Percentiles rank a stretch among this genome's conserved stretches.
Conservation (phyloP, 2,888 invertebrate genomes). For the Asteroscopus sphinx region DNA sequence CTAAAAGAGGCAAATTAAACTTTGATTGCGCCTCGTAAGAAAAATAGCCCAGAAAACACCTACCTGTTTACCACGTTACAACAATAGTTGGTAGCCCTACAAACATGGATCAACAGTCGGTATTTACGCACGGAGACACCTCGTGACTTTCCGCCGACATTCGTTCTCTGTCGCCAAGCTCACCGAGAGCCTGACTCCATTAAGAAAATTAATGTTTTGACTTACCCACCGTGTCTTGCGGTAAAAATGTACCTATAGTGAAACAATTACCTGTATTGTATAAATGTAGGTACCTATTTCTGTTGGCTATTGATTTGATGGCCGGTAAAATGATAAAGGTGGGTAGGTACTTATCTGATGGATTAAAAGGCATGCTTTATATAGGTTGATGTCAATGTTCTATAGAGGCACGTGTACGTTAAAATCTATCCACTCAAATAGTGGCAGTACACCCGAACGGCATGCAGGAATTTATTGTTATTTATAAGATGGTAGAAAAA, state of each 20-base stretch:
- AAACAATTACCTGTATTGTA: conserved; percentile 44
- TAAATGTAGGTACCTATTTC: conserved; percentile 17
- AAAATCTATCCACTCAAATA: no score
- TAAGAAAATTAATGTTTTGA: conserved; percentile 90
- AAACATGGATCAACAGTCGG: conserved; percentile 72
- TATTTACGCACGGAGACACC: conserved; percentile 84
- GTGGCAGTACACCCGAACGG: no score
- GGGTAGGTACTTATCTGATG: conserved; percentile 24
- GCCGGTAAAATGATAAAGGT: conserved; percentile 2
- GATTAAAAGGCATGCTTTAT: conserved; percentile 6
- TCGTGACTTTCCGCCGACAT: conserved; percentile 69
- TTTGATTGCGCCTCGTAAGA: no score
- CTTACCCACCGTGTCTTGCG: conserved; percentile 73
- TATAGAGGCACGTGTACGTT: neutral
- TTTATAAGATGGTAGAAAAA: no score
- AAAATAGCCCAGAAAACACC: neutral
- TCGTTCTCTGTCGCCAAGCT: conserved; percentile 79
- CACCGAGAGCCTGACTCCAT: conserved; percentile 86
- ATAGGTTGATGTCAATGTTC: conserved; percentile 12
- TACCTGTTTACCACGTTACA: neutral
- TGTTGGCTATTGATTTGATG: conserved; percentile 39
- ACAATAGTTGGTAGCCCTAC: conserved; percentile 36
- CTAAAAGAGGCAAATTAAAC: no score
- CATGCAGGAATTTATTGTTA: no score
- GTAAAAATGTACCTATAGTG: conserved; percentile 63